phyloP scores from a whole-genome alignment of 2,888 invertebrate genomes.

The Apodemia duryi region DNA sequence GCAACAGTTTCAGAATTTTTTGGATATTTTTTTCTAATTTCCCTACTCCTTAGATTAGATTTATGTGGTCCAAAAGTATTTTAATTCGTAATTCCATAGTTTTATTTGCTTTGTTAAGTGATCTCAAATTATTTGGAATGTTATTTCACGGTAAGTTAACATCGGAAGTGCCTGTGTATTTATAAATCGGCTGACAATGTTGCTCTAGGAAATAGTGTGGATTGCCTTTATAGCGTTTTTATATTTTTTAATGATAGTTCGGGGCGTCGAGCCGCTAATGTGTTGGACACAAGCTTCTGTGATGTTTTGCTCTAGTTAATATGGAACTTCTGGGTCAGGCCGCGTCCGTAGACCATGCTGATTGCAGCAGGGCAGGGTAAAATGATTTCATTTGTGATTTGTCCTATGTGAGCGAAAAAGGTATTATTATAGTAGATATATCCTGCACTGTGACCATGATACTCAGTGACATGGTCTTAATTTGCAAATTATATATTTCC shows the following conservation, averaged over 20 bases:
- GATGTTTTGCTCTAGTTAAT: conserved; percentile 65
- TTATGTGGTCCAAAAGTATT: conserved; percentile 1
- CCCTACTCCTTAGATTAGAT: neutral
- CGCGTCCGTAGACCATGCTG: neutral
- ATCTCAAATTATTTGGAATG: conserved; percentile 46
- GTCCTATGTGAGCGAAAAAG: neutral
- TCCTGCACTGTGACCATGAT: no score
- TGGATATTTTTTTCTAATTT: neutral
- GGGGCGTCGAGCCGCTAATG: conserved; percentile 50
- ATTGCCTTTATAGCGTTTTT: conserved; percentile 69
- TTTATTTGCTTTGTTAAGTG: conserved; percentile 36
- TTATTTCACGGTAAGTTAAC: conserved; percentile 34
- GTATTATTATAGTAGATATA: no score
- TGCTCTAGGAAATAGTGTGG: conserved; percentile 50
- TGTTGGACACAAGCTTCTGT: conserved; percentile 70
- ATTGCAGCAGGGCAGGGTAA: neutral
- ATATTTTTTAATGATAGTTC: conserved; percentile 58
- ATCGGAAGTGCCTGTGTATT: conserved; percentile 65
- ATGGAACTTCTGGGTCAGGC: conserved; percentile 40
- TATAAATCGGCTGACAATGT: conserved; percentile 47
- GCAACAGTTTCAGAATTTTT: neutral
- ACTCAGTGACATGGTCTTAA: no score
- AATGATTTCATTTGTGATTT: neutral
- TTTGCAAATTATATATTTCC: no score
- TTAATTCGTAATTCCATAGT: conserved; percentile 30